Evolutionary conservation across 35 echinoderm and acorn worm species (phyloP), one percentile per base, ranked within the genome.

Genomic region (Diadema setosum): DNA sequence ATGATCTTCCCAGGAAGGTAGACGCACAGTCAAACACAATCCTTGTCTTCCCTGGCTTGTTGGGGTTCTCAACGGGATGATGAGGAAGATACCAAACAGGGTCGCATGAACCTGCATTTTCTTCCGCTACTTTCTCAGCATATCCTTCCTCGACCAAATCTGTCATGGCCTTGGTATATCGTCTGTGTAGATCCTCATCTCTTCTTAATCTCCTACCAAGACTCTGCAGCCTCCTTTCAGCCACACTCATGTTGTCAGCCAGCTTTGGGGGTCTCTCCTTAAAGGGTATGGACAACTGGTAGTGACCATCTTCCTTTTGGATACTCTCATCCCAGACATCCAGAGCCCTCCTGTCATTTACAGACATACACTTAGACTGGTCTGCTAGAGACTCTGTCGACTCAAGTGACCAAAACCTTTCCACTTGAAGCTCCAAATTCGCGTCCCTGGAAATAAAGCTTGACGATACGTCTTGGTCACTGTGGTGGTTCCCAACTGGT

Each of bases 31-130:
- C 56, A 23, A 81, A 89, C 0, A 89, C 75, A 0, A 89, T 42
- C 5, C 75, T 56, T 0, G 87, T 21, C 39, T 86, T 85, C 1
- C 59, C 88, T 37, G 87, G 86, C 46, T 94, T 91, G 24, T 50
- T 65, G 3, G 88, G 82, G 35, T 86, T 76, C 12, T 58, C 45
- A 1, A 94, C 93, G 14, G 89, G 81, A 27, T 85, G 82, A 35
- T 85, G 82, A 7, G 81, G 89, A 3, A 91, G 60, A 25, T 91
- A 91, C 89, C 81, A 84, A 18, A 59, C 65, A 36, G 46, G 58
- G 25, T 60, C 89, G 1, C 14, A 30, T 5, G 8, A 24, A 39
- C 41, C 12, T 12, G 65, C 30, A 16, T 55, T 46, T 16, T 52
- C 21, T 33, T 39, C 26, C n/a, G 64, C 45, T 34, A 85, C 89